These are phyloP conservation scores for Sesamia nonagrioides DNA, from an alignment of 1,140 invertebrate species.

Conservation along the genomic window DNA sequence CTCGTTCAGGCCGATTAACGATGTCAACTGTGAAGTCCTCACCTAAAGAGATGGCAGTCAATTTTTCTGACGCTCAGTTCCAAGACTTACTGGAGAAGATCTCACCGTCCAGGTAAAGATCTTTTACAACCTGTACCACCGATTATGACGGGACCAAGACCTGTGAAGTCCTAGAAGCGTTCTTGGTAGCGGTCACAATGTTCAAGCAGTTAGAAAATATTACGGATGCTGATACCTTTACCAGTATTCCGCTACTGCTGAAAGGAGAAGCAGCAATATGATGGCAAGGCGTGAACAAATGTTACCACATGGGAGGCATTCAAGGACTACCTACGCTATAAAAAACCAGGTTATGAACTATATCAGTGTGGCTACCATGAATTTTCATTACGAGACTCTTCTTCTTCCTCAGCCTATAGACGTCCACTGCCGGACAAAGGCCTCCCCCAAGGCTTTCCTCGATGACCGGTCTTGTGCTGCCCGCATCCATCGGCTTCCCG, in stretches of 20 bases:
- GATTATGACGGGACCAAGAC: neutral
- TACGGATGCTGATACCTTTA: slow-evolving; percentile 22
- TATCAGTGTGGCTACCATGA: too few species aligned
- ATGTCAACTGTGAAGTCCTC: too few species aligned
- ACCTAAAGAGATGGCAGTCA: too few species aligned
- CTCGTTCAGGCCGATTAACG: too few species aligned
- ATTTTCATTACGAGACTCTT: too few species aligned
- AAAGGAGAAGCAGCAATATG: slow-evolving; percentile 42
- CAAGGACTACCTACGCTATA: slow-evolving; percentile 21
- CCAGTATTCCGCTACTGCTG: slow-evolving; percentile 38
- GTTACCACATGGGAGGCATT: slow-evolving; percentile 32
- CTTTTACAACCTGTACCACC: neutral
- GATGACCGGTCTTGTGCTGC: too few species aligned
- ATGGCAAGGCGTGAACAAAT: slow-evolving; percentile 39
- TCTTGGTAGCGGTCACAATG: neutral
- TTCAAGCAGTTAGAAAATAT: slow-evolving; percentile 35
- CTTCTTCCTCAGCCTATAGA: too few species aligned
- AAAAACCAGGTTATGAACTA: neutral
- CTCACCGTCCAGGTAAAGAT: neutral
- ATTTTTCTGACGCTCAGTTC: neutral
- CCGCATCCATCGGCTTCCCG: too few species aligned
- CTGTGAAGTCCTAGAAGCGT: slow-evolving; percentile 1
- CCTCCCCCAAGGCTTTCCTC: too few species aligned
- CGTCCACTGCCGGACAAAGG: too few species aligned
- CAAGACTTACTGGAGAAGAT: neutral